These are phyloP conservation scores for Gavialis gangeticus DNA, from an alignment of 2,113 vertebrate genomes.

Conservation along the genomic window DNA sequence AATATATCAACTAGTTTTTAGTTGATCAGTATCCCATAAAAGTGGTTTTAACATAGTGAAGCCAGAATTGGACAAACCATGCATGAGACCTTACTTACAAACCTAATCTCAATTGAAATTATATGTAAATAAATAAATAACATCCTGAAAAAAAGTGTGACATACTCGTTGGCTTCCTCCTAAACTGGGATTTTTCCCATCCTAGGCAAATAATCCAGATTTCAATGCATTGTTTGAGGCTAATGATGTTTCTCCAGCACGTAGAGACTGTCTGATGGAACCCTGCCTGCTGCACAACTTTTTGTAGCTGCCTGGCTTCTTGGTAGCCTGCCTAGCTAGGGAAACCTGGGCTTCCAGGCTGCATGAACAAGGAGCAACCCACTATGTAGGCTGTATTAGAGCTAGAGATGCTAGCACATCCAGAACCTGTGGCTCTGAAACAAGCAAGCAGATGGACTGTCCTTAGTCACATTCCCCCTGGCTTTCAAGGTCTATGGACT, in stretches of 20 bases:
- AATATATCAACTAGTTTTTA: background rate
- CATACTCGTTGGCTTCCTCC: background rate
- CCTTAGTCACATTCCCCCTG: too few species aligned
- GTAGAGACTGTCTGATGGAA: too few species aligned
- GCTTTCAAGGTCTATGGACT: too few species aligned
- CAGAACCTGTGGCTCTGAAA: too few species aligned
- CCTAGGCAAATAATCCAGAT: background rate
- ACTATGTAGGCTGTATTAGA: too few species aligned
- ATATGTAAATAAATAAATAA: background rate
- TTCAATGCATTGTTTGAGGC: background rate
- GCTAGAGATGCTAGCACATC: too few species aligned
- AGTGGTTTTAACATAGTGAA: background rate
- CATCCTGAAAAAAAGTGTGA: background rate
- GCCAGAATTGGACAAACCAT: background rate
- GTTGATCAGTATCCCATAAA: background rate
- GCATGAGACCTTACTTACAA: background rate
- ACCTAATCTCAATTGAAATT: background rate
- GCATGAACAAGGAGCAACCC: too few species aligned
- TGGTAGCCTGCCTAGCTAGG: background rate
- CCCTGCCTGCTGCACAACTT: too few species aligned
- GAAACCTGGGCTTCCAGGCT: background rate
- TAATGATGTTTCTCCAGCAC: too few species aligned
- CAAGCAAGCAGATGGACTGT: too few species aligned
- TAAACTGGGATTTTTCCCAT: background rate
- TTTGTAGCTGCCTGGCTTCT: background rate